Evolutionary conservation across 2,797 vertebrate species (phyloP).

Genomic region (Rhincodon typus): DNA sequence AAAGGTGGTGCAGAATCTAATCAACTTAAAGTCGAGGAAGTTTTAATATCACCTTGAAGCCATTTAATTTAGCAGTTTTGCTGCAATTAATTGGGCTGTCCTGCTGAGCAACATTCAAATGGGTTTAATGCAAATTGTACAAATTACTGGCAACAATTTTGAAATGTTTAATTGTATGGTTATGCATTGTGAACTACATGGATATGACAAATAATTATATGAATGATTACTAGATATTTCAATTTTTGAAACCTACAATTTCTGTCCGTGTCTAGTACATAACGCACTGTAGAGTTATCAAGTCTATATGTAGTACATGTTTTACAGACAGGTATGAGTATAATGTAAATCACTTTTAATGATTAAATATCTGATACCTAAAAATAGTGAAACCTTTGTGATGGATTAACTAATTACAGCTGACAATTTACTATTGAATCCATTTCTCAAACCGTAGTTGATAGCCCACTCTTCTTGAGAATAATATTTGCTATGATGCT

Average conservation of each 20-base stretch:
- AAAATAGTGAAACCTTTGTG: background rate
- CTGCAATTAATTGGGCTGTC: background rate
- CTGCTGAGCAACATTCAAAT: background rate
- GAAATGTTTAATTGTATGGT: background rate
- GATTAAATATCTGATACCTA: background rate
- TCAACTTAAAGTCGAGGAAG: background rate
- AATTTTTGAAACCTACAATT: background rate
- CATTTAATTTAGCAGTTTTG: background rate
- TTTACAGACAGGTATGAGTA: background rate
- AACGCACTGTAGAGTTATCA: background rate
- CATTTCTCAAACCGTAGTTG: background rate
- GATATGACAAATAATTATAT: no score
- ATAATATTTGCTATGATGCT: background rate
- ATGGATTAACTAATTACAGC: background rate
- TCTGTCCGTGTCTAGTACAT: background rate
- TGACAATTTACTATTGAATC: background rate
- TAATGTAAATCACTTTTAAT: background rate
- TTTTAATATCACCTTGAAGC: background rate
- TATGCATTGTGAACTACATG: background rate
- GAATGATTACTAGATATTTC: background rate
- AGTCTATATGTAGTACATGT: background rate
- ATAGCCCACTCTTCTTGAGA: background rate
- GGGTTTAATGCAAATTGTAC: background rate
- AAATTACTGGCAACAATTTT: background rate
- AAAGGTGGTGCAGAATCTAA: background rate